Evolutionary conservation across 30 jellyfish, hydroid and myxozoan species (phyloP), one percentile per base, ranked within the genome.

Genomic region (Hydractinia symbiolongicarpus): DNA sequence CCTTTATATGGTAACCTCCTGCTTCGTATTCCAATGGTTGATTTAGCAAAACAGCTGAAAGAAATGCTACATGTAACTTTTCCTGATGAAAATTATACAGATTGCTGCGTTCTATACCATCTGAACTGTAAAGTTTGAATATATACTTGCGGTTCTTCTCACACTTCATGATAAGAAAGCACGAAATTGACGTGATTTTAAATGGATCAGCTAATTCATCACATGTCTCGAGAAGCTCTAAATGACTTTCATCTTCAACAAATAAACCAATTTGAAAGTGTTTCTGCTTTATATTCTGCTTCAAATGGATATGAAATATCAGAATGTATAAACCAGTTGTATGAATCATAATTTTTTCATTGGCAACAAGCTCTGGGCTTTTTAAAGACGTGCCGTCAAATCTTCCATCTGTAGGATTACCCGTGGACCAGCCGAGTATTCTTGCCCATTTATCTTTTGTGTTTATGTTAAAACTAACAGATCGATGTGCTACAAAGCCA

Each of bases 281-380:
- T 51, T 13, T 64, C 74, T n/a, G 9, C 19, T 64, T 64, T 6
- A 7, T 51, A 0, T 7, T 7, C 40, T 64, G 74, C 17, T 64
- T 64, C 74, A 64, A 64, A 64, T 64, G 74, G 40, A 64, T 4
- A 6, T 51, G 9, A 64, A n/a, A 64, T n/a, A 64, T n/a, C 40
- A 64, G 9, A 51, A 64, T 51, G 40, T 64, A 64, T 51, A 44
- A 64, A 64, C 74, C 74, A 64, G 19, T 13, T 64, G 19, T 64
- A 64, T 64, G 74, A 6, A 64, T 64, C 74, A 64, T 64, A n/a
- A 64, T 64, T 44, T n/a, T 4, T 64, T 64, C 74, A 64, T 64
- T 64, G 40, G 19, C 40, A 51, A 64, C 74, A n/a, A 64, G 40
- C 40, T 64, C 74, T n/a, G 74, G 74, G 40, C 74, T 64, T 64